These are phyloP conservation scores for Spisula solida DNA, from an alignment of 2,888 invertebrate species.

Conservation along the genomic window DNA sequence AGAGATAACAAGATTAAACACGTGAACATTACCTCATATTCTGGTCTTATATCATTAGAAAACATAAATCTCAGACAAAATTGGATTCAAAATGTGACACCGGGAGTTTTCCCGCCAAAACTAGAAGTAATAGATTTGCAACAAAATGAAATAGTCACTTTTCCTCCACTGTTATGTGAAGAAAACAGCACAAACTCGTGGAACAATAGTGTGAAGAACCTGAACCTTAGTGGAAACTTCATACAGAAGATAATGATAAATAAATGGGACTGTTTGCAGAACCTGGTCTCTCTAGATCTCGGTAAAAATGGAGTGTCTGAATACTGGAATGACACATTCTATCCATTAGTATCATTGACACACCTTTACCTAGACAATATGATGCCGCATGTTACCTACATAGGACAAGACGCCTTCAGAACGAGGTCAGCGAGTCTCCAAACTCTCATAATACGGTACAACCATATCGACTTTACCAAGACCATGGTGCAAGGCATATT, in stretches of 20 bases:
- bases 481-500: conserved; percentile 5
- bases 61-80: background rate
- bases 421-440: background rate
- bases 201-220: background rate
- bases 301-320: conserved; percentile 41
- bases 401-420: conserved; percentile 33
- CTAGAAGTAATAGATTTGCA: conserved; percentile 15
- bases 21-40: background rate
- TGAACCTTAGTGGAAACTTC: conserved; percentile 28
- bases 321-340: conserved; percentile 51
- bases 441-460: conserved; percentile 28
- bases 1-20: background rate
- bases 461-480: conserved; percentile 32
- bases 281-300: conserved; percentile 43
- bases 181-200: background rate
- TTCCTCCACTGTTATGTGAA: conserved; percentile 31
- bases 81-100: conserved; percentile 24
- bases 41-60: background rate
- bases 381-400: background rate
- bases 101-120: background rate
- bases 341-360: conserved; percentile 7
- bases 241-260: background rate
- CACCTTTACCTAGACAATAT: conserved; percentile 30
- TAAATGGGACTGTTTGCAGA: conserved; percentile 51
- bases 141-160: conserved; percentile 29